Evolutionary conservation across 2,888 invertebrate species (phyloP).

Genomic region (Lochmaea crataegi): DNA sequence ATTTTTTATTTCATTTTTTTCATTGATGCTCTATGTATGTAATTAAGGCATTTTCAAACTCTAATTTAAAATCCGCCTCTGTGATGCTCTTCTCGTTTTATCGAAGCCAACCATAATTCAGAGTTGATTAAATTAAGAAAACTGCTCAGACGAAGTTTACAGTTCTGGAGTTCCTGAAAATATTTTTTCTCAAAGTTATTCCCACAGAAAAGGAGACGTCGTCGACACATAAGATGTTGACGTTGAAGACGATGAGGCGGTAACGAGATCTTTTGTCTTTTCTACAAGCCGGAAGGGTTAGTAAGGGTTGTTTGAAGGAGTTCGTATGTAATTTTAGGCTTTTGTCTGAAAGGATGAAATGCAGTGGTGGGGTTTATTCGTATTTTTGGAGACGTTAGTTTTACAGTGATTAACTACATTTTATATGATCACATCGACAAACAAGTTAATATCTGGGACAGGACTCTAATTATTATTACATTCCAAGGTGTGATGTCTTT

Average conservation of each 20-base stretch:
- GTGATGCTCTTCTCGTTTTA: constrained; percentile 20
- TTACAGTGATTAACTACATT: too few relatives aligned
- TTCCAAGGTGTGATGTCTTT: too few relatives aligned
- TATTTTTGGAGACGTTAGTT: too few relatives aligned
- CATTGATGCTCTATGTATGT: background rate
- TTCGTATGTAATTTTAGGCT: constrained; percentile 12
- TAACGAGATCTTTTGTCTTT: constrained; percentile 62
- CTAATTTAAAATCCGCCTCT: constrained; percentile 10
- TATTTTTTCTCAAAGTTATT: constrained; percentile 57
- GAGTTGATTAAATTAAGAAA: constrained; percentile 60
- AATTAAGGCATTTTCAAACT: background rate
- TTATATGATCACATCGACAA: too few relatives aligned
- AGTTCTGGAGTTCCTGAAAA: constrained; percentile 50
- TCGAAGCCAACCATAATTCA: constrained; percentile 51
- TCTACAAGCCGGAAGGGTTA: constrained; percentile 58
- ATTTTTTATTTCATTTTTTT: background rate
- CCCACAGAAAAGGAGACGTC: constrained; percentile 2
- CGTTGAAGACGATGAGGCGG: constrained; percentile 7
- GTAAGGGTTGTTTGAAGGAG: constrained; percentile 16
- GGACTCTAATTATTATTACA: too few relatives aligned
- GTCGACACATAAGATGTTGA: constrained; percentile 2
- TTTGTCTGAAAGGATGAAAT: constrained; percentile 5
- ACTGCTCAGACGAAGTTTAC: constrained; percentile 48
- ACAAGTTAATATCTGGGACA: too few relatives aligned
- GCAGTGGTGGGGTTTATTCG: background rate